Conservation (phyloP, 2,113 vertebrate species). For the Pongo pygmaeus region DNA sequence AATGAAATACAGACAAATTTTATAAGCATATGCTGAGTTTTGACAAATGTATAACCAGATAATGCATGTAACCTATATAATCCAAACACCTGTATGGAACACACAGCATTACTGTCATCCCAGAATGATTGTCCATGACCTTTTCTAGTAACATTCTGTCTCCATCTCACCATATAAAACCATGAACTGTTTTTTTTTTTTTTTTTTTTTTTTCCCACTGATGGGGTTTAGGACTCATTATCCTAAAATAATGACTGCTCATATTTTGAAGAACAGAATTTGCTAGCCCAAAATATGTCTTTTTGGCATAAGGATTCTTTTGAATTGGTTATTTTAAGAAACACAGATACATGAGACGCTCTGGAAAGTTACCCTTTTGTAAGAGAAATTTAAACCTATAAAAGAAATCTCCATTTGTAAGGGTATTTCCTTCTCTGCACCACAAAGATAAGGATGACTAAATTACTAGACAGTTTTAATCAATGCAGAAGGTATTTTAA, state of each 20-base stretch:
- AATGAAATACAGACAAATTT: neutral
- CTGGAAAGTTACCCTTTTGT: neutral
- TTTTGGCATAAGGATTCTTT: neutral
- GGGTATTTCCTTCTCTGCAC: neutral
- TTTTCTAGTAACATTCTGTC: neutral
- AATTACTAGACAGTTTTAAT: neutral
- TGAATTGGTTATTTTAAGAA: neutral
- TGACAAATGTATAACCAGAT: neutral
- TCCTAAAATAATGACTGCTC: neutral
- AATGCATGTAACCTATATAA: neutral
- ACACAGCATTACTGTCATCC: neutral
- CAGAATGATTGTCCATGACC: fast-evolving
- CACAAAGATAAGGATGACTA: neutral
- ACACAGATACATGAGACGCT: neutral
- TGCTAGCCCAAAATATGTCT: neutral
- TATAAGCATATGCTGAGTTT: neutral
- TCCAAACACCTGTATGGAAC: neutral
- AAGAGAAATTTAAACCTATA: neutral
- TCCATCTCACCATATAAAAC: neutral
- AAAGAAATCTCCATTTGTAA: neutral
- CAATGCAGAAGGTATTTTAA: neutral
- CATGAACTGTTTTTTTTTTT: neutral
- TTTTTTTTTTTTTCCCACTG: neutral
- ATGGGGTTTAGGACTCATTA: neutral
- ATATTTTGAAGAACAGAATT: neutral